phyloP scores from a whole-genome alignment of 1,140 invertebrate species.

The Lordiphosa clarofinis region DNA sequence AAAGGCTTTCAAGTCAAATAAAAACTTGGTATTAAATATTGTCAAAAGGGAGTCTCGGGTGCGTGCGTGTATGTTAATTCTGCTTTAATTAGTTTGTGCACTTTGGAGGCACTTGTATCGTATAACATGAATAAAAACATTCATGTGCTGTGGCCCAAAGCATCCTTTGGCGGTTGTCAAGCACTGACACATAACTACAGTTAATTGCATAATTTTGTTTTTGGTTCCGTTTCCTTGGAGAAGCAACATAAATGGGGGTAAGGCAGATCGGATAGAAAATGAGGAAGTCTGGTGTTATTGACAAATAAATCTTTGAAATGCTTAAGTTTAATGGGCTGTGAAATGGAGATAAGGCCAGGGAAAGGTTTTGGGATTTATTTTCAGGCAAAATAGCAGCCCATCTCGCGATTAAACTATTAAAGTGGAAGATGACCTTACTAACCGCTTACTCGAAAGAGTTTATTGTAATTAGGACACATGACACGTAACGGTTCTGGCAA shows the following conservation, averaged over 20 bases:
- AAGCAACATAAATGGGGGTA: neutral
- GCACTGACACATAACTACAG: no score
- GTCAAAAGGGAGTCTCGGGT: neutral
- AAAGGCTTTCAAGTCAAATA: slow-evolving; percentile 4
- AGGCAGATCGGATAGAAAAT: neutral
- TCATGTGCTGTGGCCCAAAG: no score
- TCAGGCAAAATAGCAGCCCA: no score
- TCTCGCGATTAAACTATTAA: no score
- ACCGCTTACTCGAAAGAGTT: no score
- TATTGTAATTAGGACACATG: no score
- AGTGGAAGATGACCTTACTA: no score
- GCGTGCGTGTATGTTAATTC: slow-evolving; percentile 36
- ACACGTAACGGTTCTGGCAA: no score
- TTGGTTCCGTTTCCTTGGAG: no score
- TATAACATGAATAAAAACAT: slow-evolving; percentile 33
- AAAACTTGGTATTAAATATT: no score
- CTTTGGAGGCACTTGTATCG: slow-evolving; percentile 25
- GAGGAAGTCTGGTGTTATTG: neutral
- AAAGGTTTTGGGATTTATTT: neutral
- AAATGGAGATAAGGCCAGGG: no score
- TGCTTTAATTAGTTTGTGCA: slow-evolving; percentile 58
- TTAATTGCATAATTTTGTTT: no score
- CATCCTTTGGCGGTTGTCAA: neutral
- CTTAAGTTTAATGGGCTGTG: neutral
- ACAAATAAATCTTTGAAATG: neutral